Evolutionary conservation across 2,113 vertebrate genomes (phyloP), one percentile per base, ranked within the genome.

Genomic region (Pangasianodon hypophthalmus): DNA sequence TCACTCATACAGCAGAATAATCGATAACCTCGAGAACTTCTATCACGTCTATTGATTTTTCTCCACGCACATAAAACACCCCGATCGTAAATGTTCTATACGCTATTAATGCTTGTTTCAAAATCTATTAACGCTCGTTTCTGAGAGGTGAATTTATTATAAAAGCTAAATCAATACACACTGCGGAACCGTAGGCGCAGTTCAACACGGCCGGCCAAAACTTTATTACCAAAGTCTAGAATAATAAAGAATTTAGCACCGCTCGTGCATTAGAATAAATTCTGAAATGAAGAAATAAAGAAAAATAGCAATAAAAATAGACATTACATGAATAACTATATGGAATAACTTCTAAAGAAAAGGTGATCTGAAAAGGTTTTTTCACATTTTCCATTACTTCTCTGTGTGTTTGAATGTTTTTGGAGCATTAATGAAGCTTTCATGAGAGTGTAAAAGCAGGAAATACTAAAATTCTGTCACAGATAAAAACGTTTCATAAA

Each of bases 111-210:
- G 85, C 80, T 87, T 87, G 90, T 85, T 92, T 90, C 88, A 73
- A 92, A 89, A 91, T 90, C 91, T 83, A 91, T 92, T 92, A 92
- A 91, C 67, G 84, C 88, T 88, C 80, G 32, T 90, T 91, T 81
- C 71, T 62, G 84, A 86, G 89, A 91, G 85, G 84, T 91, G 85
- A 87, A 88, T 87, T 87, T 90, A 88, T 90, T 80, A 90, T 86
- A 88, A 90, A 89, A 86, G 19, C 32, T 54, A 44, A 86, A 90
- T 90, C 89, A 79, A 90, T 90, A 85, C 77, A 24, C 67, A 54
- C 46, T 3, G 29, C 2, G 29, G 29, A 50, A 86, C 21, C 29
- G 32, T 24, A 24, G 3, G 9, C 82, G 37, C 19, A 58, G 0
- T 56, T 81, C 29, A 26, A 44, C 41, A 46, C 41, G 21, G 41